Conservation (phyloP, 2,888 invertebrate species). For the Ophraella communa region DNA sequence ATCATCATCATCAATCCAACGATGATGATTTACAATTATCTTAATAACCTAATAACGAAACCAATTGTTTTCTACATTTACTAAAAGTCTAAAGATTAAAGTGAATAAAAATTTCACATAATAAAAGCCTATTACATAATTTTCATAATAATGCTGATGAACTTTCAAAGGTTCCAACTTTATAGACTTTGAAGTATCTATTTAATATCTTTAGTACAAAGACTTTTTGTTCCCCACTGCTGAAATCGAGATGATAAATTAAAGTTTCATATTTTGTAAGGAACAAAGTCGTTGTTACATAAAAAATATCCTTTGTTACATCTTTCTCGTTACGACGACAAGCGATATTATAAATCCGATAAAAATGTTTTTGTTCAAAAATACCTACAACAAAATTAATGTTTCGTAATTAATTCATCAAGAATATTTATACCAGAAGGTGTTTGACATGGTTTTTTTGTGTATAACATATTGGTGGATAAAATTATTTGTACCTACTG, state of each 20-base stretch:
- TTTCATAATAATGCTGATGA: background rate
- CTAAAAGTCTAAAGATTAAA: background rate
- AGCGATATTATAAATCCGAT: no score
- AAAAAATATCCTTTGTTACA: background rate
- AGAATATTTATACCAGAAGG: no score
- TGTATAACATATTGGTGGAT: no score
- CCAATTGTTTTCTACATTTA: no score
- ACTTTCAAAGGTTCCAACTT: background rate
- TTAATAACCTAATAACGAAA: no score
- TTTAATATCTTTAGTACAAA: background rate
- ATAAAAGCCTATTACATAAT: background rate
- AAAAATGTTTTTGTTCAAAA: no score
- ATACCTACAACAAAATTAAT: no score
- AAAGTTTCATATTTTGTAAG: background rate
- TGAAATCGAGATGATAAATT: background rate
- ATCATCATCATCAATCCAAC: no score
- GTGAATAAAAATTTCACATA: background rate
- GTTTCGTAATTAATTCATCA: no score
- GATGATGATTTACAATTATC: no score
- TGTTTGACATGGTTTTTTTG: no score
- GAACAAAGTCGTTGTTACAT: background rate
- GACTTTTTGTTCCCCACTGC: background rate
- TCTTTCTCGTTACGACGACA: background rate
- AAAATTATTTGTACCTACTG: no score
- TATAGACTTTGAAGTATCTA: background rate